Conservation (phyloP, 2,113 vertebrate species). For the Greenwoodochromis staneri region DNA sequence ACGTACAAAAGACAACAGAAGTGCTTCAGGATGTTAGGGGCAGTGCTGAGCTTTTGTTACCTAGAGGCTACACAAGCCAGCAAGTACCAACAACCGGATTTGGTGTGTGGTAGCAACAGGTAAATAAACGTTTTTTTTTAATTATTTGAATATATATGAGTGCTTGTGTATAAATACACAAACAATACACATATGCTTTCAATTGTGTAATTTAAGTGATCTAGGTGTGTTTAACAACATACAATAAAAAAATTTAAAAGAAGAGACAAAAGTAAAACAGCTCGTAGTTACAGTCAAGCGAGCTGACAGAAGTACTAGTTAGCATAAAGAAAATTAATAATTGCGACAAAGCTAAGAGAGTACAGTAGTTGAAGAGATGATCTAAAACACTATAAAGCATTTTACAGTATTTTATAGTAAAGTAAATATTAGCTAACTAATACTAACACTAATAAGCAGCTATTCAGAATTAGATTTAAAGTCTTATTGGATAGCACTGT, state of each 20-base stretch:
- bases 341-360: neutral
- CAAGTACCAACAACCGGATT: too few species aligned
- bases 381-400: neutral
- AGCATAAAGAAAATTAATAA: neutral
- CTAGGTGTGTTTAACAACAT: neutral
- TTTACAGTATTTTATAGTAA: neutral
- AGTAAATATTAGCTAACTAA: neutral
- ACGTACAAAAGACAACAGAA: neutral
- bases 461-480: neutral
- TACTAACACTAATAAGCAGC: neutral
- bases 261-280: neutral
- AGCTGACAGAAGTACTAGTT: neutral
- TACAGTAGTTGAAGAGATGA: neutral
- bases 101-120: too few species aligned
- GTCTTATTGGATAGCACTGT: neutral
- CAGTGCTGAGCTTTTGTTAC: too few species aligned
- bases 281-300: neutral
- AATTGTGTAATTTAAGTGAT: too few species aligned
- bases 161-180: too few species aligned
- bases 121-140: too few species aligned
- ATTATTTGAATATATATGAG: too few species aligned
- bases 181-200: too few species aligned
- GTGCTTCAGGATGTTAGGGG: too few species aligned
- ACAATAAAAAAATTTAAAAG: neutral
- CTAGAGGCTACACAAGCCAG: too few species aligned